phyloP scores from a whole-genome alignment of 2,888 invertebrate species.

The Adelognathus sp. region DNA sequence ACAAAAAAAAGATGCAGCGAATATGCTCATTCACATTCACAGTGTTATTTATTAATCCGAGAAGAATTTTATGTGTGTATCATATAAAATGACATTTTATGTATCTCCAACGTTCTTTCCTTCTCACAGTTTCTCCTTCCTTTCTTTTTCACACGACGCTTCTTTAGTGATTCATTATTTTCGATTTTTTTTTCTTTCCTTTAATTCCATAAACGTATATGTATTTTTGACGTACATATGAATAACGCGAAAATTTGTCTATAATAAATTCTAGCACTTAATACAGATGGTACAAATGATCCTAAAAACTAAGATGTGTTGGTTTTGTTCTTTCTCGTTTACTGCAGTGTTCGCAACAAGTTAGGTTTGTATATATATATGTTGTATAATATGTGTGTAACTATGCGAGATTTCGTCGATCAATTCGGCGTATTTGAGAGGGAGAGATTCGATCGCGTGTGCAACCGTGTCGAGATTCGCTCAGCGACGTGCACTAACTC shows the following conservation, averaged over 20 bases:
- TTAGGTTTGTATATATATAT: constrained; percentile 18
- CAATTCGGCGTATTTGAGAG: constrained; percentile 38
- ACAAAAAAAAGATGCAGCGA: constrained; percentile 51
- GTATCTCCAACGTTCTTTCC: constrained; percentile 54
- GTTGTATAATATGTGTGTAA: constrained; percentile 8
- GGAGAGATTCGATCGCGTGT: constrained; percentile 2
- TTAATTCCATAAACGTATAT: constrained; percentile 14
- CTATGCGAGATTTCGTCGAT: constrained; percentile 26
- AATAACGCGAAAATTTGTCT: constrained; percentile 29
- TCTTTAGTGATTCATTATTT: constrained; percentile 44
- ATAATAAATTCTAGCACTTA: constrained; percentile 73
- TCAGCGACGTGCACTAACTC: constrained; percentile 10
- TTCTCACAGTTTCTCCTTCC: constrained; percentile 56
- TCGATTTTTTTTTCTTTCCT: constrained; percentile 27
- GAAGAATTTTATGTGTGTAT: constrained; percentile 50
- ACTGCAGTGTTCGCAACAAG: constrained; percentile 62
- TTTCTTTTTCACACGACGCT: constrained; percentile 51
- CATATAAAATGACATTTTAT: constrained; percentile 44
- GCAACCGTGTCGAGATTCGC: constrained; percentile 2
- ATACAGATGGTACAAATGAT: constrained; percentile 80
- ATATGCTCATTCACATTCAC: constrained; percentile 60
- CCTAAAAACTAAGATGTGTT: constrained; percentile 74
- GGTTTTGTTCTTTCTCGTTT: constrained; percentile 28
- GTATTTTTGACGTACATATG: constrained; percentile 30
- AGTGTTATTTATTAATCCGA: constrained; percentile 61